These are phyloP conservation scores for Girardinichthys multiradiatus DNA, from an alignment of 2,113 vertebrate genomes.

Conservation along the genomic window DNA sequence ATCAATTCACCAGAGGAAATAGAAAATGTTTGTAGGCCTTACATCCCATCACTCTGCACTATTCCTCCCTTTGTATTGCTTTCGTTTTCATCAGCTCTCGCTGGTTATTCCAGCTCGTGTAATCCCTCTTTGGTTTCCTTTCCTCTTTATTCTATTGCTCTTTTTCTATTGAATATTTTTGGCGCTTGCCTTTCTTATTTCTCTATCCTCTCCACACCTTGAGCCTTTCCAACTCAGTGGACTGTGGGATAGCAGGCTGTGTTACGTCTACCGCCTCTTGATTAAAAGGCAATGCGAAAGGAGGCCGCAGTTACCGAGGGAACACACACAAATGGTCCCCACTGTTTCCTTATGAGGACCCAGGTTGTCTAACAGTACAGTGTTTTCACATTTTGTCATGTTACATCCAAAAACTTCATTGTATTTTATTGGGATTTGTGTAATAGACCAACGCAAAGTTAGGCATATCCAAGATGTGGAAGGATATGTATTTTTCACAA, in stretches of 20 bases:
- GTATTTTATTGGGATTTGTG: not conserved
- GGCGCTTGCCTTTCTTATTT: slow-evolving; percentile 34
- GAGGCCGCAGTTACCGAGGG: slow-evolving; percentile 74
- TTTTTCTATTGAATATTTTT: slow-evolving; percentile 42
- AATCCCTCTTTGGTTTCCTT: slow-evolving; percentile 35
- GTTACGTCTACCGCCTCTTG: slow-evolving; percentile 70
- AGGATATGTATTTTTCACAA: not conserved
- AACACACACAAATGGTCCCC: slow-evolving; percentile 45
- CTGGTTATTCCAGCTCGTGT: slow-evolving; percentile 31
- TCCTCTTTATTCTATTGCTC: slow-evolving; percentile 34
- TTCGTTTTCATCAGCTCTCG: slow-evolving; percentile 41
- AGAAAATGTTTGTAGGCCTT: slow-evolving; percentile 40
- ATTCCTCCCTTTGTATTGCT: slow-evolving; percentile 44
- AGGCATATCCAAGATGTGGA: not conserved
- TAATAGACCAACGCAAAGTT: not conserved
- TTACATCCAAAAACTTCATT: not conserved
- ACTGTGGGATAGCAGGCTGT: slow-evolving; percentile 59
- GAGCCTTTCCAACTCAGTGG: slow-evolving; percentile 38
- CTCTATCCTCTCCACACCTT: slow-evolving; percentile 15
- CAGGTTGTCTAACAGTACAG: not conserved
- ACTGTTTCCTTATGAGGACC: slow-evolving; percentile 45
- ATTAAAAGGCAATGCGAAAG: slow-evolving; percentile 76
- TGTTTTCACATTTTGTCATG: not conserved
- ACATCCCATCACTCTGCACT: slow-evolving; percentile 24
- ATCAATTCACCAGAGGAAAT: slow-evolving; percentile 58